A percentile compares a stretch with the other conserved stretches of the same genome.
Conservation (phyloP, 2,888 invertebrate species). For the Slavum lentiscoides region DNA sequence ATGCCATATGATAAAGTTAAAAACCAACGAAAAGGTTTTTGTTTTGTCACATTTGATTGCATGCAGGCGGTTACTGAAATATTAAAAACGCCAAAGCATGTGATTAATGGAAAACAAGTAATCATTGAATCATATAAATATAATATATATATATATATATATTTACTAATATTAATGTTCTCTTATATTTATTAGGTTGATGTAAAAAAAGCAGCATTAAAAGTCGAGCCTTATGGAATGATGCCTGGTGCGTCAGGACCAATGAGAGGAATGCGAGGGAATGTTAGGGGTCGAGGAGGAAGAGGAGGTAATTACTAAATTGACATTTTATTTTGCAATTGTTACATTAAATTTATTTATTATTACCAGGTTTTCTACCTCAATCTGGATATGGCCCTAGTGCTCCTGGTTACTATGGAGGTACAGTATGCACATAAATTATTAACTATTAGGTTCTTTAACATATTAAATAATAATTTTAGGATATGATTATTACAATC, state of each 20-base stretch:
- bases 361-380: slow-evolving; percentile 37
- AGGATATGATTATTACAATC: slow-evolving; percentile 49
- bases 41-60: slow-evolving; percentile 95
- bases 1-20: slow-evolving; percentile 97
- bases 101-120: slow-evolving; percentile 77
- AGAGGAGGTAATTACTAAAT: slow-evolving; percentile 65
- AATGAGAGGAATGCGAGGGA: slow-evolving; percentile 69
- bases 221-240: slow-evolving; percentile 69
- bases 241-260: slow-evolving; percentile 62
- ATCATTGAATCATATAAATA: neutral
- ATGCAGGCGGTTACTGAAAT: slow-evolving; percentile 92
- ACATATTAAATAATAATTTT: neutral
- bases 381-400: slow-evolving; percentile 49
- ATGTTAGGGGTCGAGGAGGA: slow-evolving; percentile 63
- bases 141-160: neutral
- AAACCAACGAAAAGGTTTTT: slow-evolving; percentile 95
- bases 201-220: slow-evolving; percentile 92
- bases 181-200: slow-evolving; percentile 68
- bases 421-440: slow-evolving; percentile 6
- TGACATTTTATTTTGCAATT: neutral
- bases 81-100: slow-evolving; percentile 88
- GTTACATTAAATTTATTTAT: neutral
- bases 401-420: slow-evolving; percentile 48
- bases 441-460: neutral
- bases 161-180: slow-evolving; percentile 5